These are phyloP conservation scores for Erynnis tages DNA, from an alignment of 2,888 invertebrate species.

Conservation along the genomic window DNA sequence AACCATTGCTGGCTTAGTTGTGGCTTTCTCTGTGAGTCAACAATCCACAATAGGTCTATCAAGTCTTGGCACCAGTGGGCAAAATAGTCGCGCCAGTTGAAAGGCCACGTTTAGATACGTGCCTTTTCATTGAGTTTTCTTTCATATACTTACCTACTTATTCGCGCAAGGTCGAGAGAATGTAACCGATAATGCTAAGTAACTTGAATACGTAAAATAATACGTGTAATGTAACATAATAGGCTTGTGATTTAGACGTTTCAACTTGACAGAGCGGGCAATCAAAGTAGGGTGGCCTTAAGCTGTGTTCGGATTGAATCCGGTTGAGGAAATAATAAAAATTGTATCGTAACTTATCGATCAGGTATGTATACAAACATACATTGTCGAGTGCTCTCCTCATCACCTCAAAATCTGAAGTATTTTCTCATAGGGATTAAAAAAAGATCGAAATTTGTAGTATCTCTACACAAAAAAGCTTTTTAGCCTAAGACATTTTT, in stretches of 20 bases:
- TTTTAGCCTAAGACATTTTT: too few species aligned
- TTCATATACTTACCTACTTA: neutral
- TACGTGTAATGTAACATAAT: constrained; percentile 18
- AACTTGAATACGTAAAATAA: constrained; percentile 22
- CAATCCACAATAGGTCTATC: too few species aligned
- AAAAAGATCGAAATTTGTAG: too few species aligned
- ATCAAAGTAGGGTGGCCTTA: neutral
- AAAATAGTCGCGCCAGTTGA: neutral
- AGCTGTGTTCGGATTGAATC: neutral
- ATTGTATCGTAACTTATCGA: too few species aligned
- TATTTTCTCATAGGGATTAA: too few species aligned
- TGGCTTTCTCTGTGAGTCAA: neutral
- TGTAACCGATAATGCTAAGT: constrained; percentile 13
- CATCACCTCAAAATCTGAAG: too few species aligned
- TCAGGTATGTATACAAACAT: too few species aligned
- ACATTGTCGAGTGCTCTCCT: too few species aligned
- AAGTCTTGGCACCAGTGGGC: too few species aligned
- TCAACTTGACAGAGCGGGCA: constrained; percentile 7
- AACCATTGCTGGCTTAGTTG: too few species aligned
- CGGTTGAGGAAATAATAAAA: too few species aligned
- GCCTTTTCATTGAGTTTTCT: constrained; percentile 3
- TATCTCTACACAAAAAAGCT: too few species aligned
- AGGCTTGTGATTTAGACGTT: constrained; percentile 13
- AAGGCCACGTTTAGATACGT: neutral
- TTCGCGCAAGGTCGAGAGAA: constrained; percentile 20